Conservation (phyloP, 2,113 vertebrate genomes). For the Excalfactoria chinensis region DNA sequence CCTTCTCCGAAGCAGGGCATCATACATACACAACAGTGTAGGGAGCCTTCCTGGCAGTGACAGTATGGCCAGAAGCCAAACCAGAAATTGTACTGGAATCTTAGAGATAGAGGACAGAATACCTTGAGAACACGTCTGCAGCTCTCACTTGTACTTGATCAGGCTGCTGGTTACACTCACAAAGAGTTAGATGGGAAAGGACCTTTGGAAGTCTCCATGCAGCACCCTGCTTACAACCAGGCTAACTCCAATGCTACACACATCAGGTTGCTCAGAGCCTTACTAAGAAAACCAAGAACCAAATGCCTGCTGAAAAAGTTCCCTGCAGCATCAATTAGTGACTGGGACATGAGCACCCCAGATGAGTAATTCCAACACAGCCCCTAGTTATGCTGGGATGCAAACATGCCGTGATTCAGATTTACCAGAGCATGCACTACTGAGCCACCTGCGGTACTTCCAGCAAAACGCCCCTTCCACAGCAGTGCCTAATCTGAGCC, state of each 20-base stretch:
- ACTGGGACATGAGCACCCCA: background rate
- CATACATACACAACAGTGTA: background rate
- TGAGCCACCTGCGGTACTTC: background rate
- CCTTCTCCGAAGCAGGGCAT: background rate
- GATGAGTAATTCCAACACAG: background rate
- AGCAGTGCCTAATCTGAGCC: background rate
- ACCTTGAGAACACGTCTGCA: background rate
- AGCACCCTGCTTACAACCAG: background rate
- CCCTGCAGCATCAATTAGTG: background rate
- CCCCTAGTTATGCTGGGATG: background rate
- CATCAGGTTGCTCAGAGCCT: background rate
- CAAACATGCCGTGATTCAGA: background rate
- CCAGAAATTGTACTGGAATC: too few relatives aligned
- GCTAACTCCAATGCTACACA: background rate
- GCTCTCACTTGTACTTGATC: background rate
- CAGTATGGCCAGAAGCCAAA: background rate
- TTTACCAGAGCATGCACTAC: background rate
- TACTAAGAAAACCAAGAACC: background rate
- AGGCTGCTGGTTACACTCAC: background rate
- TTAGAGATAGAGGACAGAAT: background rate
- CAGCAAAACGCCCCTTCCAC: background rate
- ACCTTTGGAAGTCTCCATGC: background rate
- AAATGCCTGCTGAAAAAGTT: background rate
- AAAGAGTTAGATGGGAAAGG: background rate
- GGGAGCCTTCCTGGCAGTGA: background rate